A percentile compares a stretch with the other conserved stretches of the same genome.
phyloP scores from a whole-genome alignment of 2,797 vertebrate species.

The Sorex maritimensis region DNA sequence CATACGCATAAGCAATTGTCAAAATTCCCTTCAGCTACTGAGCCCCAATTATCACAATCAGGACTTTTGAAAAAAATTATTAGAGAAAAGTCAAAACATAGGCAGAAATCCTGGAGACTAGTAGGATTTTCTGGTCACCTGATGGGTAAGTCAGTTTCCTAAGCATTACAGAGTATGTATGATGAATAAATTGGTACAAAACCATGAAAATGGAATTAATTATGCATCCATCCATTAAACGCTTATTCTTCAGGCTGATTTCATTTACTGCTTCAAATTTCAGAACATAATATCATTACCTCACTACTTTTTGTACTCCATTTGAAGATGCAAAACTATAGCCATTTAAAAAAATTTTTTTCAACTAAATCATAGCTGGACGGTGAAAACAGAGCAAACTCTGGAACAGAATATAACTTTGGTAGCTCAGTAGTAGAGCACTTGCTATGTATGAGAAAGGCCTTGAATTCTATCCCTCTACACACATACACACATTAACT shows the following conservation, averaged over 20 bases:
- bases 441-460: too few species aligned
- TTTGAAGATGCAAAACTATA: constrained; percentile 43
- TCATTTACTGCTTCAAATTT: constrained; percentile 60
- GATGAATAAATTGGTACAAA: not conserved
- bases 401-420: too few species aligned
- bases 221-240: constrained; percentile 28
- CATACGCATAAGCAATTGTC: constrained; percentile 57
- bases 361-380: not conserved
- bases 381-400: not conserved
- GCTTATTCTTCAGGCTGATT: constrained; percentile 46
- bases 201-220: constrained; percentile 53
- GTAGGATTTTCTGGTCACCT: constrained; percentile 43
- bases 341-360: not conserved
- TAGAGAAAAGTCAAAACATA: constrained; percentile 45
- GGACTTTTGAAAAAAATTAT: constrained; percentile 53
- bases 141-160: constrained; percentile 14
- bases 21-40: constrained; percentile 57
- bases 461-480: too few species aligned
- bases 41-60: constrained; percentile 70
- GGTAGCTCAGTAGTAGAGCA: too few species aligned
- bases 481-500: too few species aligned
- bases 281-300: constrained; percentile 66
- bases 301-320: not conserved
- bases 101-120: not conserved
- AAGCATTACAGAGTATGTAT: constrained; percentile 11